phyloP scores from a whole-genome alignment of 2,797 vertebrate genomes.

The Nyctalus aviator region DNA sequence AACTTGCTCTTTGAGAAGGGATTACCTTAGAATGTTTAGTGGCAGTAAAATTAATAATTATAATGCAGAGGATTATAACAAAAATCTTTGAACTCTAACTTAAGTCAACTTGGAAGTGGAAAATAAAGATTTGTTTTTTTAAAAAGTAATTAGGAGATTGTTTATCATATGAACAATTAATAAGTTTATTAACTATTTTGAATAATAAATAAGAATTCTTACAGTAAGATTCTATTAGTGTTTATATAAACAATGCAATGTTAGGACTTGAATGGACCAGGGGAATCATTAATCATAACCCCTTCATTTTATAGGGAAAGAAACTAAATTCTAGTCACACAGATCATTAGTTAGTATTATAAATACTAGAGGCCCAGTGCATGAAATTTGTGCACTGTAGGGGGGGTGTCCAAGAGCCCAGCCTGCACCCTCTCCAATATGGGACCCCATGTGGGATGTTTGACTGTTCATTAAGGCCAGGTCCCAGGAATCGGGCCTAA shows the following conservation, averaged over 20 bases:
- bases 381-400: too few species aligned
- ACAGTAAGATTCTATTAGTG: neutral
- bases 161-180: neutral
- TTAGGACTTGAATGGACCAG: neutral
- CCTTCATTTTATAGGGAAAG: neutral
- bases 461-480: too few species aligned
- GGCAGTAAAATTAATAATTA: neutral
- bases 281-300: neutral
- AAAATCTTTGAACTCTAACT: neutral
- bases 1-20: constrained; percentile 14
- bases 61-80: neutral
- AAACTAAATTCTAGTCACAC: neutral
- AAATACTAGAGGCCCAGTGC: neutral
- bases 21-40: constrained; percentile 20
- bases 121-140: neutral
- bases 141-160: neutral
- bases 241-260: neutral
- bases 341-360: neutral
- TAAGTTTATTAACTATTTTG: neutral
- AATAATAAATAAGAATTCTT: neutral
- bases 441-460: too few species aligned
- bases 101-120: constrained; percentile 52
- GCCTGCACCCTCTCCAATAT: too few species aligned
- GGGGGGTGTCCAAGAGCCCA: too few species aligned
- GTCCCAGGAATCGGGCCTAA: too few species aligned